Conservation (phyloP, 2,113 vertebrate species). For the Onychostoma macrolepis region DNA sequence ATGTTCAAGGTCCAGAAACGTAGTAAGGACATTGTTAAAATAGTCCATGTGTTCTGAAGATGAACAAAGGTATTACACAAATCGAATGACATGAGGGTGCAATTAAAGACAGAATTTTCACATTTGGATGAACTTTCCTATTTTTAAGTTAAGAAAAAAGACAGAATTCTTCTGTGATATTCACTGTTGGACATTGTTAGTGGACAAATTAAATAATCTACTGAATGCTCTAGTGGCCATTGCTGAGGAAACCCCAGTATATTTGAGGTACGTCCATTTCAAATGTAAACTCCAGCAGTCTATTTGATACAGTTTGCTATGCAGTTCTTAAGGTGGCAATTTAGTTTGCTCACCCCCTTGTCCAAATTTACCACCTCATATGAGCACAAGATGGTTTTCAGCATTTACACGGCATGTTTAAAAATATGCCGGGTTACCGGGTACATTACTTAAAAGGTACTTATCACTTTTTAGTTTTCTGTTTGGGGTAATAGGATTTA, state of each 20-base stretch:
- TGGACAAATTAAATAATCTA: not conserved
- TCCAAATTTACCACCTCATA: constrained; percentile 16
- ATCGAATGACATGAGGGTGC: too few species aligned
- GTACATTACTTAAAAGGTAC: constrained; percentile 1
- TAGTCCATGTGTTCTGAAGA: too few species aligned
- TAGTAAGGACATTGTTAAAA: too few species aligned
- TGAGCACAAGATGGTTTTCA: not conserved
- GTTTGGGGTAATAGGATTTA: constrained; percentile 14
- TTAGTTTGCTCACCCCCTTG: not conserved
- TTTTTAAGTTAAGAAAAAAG: not conserved
- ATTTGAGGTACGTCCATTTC: not conserved
- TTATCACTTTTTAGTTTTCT: not conserved
- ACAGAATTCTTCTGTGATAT: not conserved
- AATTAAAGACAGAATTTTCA: too few species aligned
- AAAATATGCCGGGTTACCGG: not conserved
- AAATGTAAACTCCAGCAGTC: not conserved
- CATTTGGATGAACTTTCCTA: too few species aligned
- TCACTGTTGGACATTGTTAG: not conserved
- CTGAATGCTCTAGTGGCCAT: not conserved
- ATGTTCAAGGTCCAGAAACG: too few species aligned
- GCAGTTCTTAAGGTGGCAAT: constrained; percentile 22
- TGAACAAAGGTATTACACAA: too few species aligned
- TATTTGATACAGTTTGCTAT: not conserved
- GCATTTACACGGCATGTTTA: not conserved
- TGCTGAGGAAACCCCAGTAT: not conserved